These are phyloP conservation scores for Eupithecia subumbrata DNA, from an alignment of 2,888 invertebrate species.

Conservation along the genomic window DNA sequence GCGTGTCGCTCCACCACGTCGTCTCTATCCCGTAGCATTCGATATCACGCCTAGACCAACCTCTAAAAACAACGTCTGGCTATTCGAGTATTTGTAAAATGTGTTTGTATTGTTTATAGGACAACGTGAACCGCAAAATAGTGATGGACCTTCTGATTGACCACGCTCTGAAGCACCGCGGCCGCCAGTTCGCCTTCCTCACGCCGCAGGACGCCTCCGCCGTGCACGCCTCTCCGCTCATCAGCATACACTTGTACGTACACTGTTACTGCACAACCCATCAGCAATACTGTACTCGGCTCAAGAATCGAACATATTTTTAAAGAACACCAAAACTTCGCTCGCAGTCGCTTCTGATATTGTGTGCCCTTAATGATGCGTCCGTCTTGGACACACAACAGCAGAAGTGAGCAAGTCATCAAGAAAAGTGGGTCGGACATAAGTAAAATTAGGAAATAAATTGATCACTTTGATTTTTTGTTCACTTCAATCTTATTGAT, in stretches of 20 bases:
- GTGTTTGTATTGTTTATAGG: constrained; percentile 76
- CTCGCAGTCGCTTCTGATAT: neutral
- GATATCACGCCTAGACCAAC: neutral
- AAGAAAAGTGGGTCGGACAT: neutral
- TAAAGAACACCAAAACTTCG: neutral
- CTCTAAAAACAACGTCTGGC: neutral
- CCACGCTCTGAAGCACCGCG: constrained; percentile 87
- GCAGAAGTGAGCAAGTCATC: neutral
- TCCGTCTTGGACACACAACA: neutral
- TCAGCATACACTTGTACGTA: constrained; percentile 85
- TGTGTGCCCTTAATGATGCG: neutral
- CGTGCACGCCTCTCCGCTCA: constrained; percentile 72
- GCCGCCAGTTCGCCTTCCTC: constrained; percentile 94
- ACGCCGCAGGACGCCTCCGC: constrained; percentile 92
- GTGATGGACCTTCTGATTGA: constrained; percentile 91
- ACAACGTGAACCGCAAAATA: constrained; percentile 91
- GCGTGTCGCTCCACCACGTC: constrained; percentile 67
- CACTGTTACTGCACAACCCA: neutral
- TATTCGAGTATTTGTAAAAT: neutral
- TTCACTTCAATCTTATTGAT: too few species aligned
- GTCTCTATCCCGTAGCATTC: constrained; percentile 89
- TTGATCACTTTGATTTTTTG: too few species aligned
- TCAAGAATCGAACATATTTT: neutral
- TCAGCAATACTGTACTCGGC: neutral
- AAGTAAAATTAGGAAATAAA: too few species aligned